Evolutionary conservation across 2,888 invertebrate species (phyloP), one percentile per base, ranked within the genome.

Genomic region (Poecilobothrus nobilitatus): DNA sequence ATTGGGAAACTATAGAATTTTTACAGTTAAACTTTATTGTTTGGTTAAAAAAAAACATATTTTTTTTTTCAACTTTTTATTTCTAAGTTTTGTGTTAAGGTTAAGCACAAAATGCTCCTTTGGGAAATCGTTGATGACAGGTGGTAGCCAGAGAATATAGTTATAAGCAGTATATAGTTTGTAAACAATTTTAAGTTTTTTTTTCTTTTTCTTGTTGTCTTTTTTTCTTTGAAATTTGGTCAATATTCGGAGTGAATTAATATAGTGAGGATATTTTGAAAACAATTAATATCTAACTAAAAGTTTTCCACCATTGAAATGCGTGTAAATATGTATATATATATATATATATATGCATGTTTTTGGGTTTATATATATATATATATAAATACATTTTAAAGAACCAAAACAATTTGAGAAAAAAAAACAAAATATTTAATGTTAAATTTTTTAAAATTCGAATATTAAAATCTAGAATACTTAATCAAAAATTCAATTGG

Each of bases 111-210:
- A 53, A n/a, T 53, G 53, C 53, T 53, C 53, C 53, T 53, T 15
- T 53, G 53, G 53, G 53, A 53, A 53, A 53, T 53, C 18, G 53
- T 53, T 53, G 53, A 53, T 53, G 53, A 53, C 53, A 53, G 53
- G 53, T 53, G 53, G 15, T 53, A 53, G 53, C 53, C 53, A 53
- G 15, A 18, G 53, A 53, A 15, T 53, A 53, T 2, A 53, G 6
- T 5, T 37, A 37, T 37, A 27, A 27, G 27, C 5, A 27, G 3
- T 27, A 41, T 53, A 53, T 53, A 53, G 2, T n/a, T 53, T 53
- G 53, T 53, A 53, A 53, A 53, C 53, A 53, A 53, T 53, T 53
- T 53, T 53, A 12, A 18, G 53, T 53, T 53, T 53, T 53, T 53
- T 18, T 3, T 53, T 53, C 2, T 53, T 53, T 1, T 53, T 53